Base-by-base conservation (phyloP, 2,888 invertebrate genomes). In the Sesia bembeciformis region DNA sequence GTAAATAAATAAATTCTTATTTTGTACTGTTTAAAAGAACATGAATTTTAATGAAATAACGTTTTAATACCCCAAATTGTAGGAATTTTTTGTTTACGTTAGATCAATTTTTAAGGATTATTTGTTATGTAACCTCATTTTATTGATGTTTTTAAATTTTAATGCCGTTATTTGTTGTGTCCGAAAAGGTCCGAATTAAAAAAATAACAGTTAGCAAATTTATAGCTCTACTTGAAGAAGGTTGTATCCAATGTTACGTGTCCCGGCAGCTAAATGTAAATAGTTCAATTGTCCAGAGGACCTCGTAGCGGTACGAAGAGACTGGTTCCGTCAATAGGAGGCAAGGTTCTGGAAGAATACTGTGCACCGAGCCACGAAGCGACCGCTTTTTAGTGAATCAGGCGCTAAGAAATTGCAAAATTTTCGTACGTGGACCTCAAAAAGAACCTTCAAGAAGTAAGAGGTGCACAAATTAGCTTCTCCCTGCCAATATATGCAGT, bases 211-310 rank as follows among this genome's bases (percentile, higher is more conserved):
- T 50, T 40, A 43, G 51, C 39, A 54, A 55, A 55, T 8, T 53
- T 51, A 53, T 55, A n/a, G 54, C 55, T 41, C 56, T 58, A n/a
- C 46, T 58, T 50, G 54, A 56, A 39, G 55, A 57, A 38, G 56
- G 52, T 40, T 58, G 23, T 23, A 23, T 1, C 42, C 23, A 52
- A 39, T 51, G 40, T 39, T 52, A n/a, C 23, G 52, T 55, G 53
- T 4, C 52, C 40, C 23, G 23, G 23, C 23, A 42, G 51, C 53
- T 51, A 41, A 53, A 50, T 53, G 56, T 56, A 50, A 55, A 50
- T 53, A 52, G 52, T 39, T 55, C 55, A 39, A 56, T 50, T 4
- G 52, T 56, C 52, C 56, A 53, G 8, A 53, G 53, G 53, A 53
- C 49, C 51, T 53, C 53, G 56, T 50, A 53, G 43, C 53, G 51